Evolutionary conservation across 2,113 vertebrate genomes (phyloP).

Genomic region (Aphyosemion australe): DNA sequence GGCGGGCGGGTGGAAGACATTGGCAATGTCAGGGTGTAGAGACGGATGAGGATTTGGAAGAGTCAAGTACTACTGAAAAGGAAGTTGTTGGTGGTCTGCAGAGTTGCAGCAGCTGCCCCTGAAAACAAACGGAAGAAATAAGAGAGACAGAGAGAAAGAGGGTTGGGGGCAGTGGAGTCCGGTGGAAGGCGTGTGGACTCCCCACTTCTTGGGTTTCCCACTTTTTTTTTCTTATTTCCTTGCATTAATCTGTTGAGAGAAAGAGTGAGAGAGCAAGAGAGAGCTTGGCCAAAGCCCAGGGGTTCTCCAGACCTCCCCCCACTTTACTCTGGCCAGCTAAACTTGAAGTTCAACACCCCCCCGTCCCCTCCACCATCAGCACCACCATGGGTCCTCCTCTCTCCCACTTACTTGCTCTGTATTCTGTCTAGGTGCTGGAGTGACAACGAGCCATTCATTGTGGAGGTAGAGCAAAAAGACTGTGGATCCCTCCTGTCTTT

Average conservation of each 20-base stretch:
- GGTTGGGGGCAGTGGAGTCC: slow-evolving; percentile 35
- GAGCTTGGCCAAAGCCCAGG: slow-evolving; percentile 51
- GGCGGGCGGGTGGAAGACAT: slow-evolving; percentile 27
- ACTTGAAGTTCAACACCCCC: slow-evolving; percentile 70
- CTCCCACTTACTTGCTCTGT: slow-evolving; percentile 74
- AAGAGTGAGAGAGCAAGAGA: slow-evolving; percentile 42
- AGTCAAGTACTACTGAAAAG: slow-evolving; percentile 76
- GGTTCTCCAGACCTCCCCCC: slow-evolving; percentile 38
- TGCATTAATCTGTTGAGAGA: slow-evolving; percentile 65
- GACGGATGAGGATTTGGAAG: slow-evolving; percentile 76
- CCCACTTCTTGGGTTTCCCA: slow-evolving; percentile 39
- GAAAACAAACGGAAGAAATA: slow-evolving; percentile 76
- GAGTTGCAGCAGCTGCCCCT: slow-evolving; percentile 72
- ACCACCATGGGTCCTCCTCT: slow-evolving; percentile 50
- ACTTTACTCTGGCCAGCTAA: slow-evolving; percentile 72
- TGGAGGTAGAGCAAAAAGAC: slow-evolving; percentile 76
- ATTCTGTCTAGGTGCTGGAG: slow-evolving; percentile 81
- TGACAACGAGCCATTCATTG: slow-evolving; percentile 83
- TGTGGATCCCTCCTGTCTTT: slow-evolving; percentile 79
- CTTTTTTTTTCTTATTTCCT: slow-evolving; percentile 33
- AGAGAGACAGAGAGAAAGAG: slow-evolving; percentile 53
- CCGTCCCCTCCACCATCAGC: slow-evolving; percentile 14
- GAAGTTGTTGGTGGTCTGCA: slow-evolving; percentile 77
- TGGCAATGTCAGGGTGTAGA: slow-evolving; percentile 72
- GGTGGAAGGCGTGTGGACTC: slow-evolving; percentile 52